These are phyloP conservation scores for Eolophus roseicapilla DNA, from an alignment of 2,113 vertebrate genomes.

Conservation along the genomic window DNA sequence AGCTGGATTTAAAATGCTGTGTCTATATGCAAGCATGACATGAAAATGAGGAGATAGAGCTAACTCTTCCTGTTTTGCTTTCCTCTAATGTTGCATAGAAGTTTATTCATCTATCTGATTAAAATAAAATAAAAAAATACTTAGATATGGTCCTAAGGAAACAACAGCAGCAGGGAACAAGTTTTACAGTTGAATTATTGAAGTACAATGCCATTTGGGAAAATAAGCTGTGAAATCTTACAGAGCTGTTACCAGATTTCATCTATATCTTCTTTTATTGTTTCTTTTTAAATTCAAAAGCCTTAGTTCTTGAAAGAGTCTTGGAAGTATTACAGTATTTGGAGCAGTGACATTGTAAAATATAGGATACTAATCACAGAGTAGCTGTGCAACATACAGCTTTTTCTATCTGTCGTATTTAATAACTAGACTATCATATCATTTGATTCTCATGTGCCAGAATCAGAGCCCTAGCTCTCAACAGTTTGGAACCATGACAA, in stretches of 20 bases:
- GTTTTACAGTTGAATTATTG: conserved; percentile 30
- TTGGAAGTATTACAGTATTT: conserved; percentile 49
- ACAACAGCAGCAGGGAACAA: accelerated
- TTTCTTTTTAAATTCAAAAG: conserved; percentile 52
- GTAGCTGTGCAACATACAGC: conserved; percentile 60
- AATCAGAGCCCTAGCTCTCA: conserved; percentile 33
- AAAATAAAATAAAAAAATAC: conserved; percentile 12
- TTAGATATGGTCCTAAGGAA: neutral
- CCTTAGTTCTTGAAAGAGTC: conserved; percentile 53
- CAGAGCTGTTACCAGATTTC: conserved; percentile 22
- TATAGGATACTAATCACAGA: conserved; percentile 67
- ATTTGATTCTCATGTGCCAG: conserved; percentile 59
- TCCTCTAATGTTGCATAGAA: neutral
- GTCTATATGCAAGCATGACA: neutral
- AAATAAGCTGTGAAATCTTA: conserved; percentile 46
- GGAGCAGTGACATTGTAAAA: conserved; percentile 60
- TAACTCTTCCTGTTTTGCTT: conserved; percentile 12
- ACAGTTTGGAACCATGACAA: conserved; percentile 65
- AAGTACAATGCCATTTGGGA: conserved; percentile 7
- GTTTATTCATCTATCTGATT: conserved; percentile 13
- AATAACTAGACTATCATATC: conserved; percentile 59
- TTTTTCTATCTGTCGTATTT: conserved; percentile 74
- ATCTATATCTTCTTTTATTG: conserved; percentile 37
- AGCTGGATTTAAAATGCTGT: neutral
- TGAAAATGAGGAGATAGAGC: conserved; percentile 9